Percentiles rank a stretch among this genome's conserved stretches.
These are phyloP conservation scores for Delphinus delphis DNA, from an alignment of 2,113 vertebrate genomes.

Conservation along the genomic window DNA sequence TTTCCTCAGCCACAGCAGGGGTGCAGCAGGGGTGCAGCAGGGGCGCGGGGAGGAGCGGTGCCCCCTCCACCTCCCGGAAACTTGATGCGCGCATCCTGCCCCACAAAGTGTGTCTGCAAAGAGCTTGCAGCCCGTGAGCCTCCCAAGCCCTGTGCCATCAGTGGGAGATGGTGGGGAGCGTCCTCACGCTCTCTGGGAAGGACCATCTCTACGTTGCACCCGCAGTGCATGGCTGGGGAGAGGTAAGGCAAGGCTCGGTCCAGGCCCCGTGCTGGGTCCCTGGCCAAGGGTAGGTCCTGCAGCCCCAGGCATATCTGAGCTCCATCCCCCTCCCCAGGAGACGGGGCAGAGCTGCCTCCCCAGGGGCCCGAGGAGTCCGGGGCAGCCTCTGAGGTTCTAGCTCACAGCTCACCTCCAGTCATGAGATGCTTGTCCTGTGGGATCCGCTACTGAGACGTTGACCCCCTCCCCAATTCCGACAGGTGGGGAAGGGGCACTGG, in stretches of 20 bases:
- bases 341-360: not conserved
- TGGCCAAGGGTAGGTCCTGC: too few species aligned
- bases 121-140: accelerated
- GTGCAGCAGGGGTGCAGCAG: not conserved
- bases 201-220: not conserved
- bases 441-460: not conserved
- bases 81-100: accelerated
- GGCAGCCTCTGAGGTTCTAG: not conserved
- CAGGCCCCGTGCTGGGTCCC: not conserved
- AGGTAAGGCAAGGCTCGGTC: not conserved
- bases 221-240: accelerated
- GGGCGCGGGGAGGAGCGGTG: not conserved
- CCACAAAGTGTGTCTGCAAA: not conserved
- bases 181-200: not conserved
- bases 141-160: accelerated
- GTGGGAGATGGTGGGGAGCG: not conserved
- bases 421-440: not conserved
- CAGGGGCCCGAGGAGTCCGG: not conserved
- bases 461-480: not conserved
- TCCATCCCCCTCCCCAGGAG: not conserved
- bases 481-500: not conserved
- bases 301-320: too few species aligned
- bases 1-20: not conserved
- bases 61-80: not conserved
- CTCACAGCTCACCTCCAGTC: not conserved